A percentile compares a stretch with the other conserved stretches of the same genome.
Conservation (phyloP, 1,140 invertebrate genomes). For the Drosophila ogumai region DNA sequence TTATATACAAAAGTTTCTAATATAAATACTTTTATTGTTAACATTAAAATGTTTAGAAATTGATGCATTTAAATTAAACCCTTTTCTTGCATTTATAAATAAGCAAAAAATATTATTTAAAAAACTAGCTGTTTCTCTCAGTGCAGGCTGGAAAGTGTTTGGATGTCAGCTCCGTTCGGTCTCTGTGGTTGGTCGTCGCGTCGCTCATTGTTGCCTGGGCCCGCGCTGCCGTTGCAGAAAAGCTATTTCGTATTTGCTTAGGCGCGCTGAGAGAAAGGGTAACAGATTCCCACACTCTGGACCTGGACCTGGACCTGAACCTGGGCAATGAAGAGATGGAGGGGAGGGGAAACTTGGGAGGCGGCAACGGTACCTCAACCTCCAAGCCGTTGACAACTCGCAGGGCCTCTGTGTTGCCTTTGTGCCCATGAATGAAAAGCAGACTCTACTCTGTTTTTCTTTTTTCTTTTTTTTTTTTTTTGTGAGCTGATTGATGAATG, state of each 20-base stretch:
- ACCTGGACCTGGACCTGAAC: background rate
- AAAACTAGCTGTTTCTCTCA: background rate
- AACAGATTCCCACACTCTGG: slow-evolving; percentile 80
- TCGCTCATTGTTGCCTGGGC: slow-evolving; percentile 33
- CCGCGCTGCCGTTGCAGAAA: slow-evolving; percentile 48
- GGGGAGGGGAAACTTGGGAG: background rate
- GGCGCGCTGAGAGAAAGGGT: slow-evolving; percentile 72
- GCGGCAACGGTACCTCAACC: slow-evolving; percentile 18
- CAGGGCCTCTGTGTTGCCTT: slow-evolving; percentile 10
- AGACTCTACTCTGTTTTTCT: slow-evolving; percentile 21
- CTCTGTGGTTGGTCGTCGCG: slow-evolving; percentile 75
- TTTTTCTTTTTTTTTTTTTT: background rate
- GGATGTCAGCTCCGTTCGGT: slow-evolving; percentile 29
- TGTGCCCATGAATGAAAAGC: slow-evolving; percentile 39
- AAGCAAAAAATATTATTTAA: too few relatives aligned
- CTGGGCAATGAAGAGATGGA: background rate
- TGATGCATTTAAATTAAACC: too few relatives aligned
- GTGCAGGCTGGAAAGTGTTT: slow-evolving; percentile 54
- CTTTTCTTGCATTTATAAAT: too few relatives aligned
- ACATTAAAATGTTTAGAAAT: too few relatives aligned
- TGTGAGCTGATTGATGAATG: slow-evolving; percentile 76
- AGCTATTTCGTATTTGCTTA: slow-evolving; percentile 79
- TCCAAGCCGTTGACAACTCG: slow-evolving; percentile 41
- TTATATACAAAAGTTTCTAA: too few relatives aligned
- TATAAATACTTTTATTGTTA: too few relatives aligned